A percentile compares a stretch with the other conserved stretches of the same genome.
phyloP scores from a whole-genome alignment of 2,888 invertebrate species.

The Amiota communis region DNA sequence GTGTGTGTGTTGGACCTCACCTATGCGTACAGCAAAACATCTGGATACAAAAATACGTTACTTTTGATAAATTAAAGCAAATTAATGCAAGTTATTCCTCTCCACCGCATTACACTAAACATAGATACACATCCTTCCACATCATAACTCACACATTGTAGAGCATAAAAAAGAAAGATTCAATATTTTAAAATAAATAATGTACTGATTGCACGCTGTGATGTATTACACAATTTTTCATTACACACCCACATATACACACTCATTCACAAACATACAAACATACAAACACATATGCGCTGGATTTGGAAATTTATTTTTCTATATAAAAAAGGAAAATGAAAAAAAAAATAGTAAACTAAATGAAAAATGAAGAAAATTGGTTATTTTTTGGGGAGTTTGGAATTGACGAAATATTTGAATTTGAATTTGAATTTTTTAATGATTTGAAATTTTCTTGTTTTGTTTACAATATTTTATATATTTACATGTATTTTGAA shows the following conservation, averaged over 20 bases:
- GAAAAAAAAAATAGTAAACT: conserved; percentile 32
- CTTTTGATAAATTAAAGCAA: too few relatives aligned
- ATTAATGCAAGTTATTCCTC: too few relatives aligned
- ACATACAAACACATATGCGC: neutral
- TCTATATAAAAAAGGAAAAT: too few relatives aligned
- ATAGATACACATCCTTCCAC: neutral
- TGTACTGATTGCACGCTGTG: conserved; percentile 73
- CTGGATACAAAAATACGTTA: too few relatives aligned
- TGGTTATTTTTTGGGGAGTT: neutral
- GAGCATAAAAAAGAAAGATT: neutral
- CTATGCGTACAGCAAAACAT: too few relatives aligned
- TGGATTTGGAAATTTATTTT: neutral
- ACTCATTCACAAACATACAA: neutral
- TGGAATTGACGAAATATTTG: too few relatives aligned
- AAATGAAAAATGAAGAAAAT: conserved; percentile 27
- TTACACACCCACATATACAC: conserved; percentile 17
- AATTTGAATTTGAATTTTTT: too few relatives aligned
- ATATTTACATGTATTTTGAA: too few relatives aligned
- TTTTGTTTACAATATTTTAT: too few relatives aligned
- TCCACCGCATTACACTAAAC: neutral
- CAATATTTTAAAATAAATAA: conserved; percentile 59
- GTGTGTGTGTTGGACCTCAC: too few relatives aligned
- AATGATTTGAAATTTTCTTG: too few relatives aligned
- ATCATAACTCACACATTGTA: neutral
- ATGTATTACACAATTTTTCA: conserved; percentile 69